Conservation (phyloP, 2,113 vertebrate genomes). For the Epinephelus fuscoguttatus region DNA sequence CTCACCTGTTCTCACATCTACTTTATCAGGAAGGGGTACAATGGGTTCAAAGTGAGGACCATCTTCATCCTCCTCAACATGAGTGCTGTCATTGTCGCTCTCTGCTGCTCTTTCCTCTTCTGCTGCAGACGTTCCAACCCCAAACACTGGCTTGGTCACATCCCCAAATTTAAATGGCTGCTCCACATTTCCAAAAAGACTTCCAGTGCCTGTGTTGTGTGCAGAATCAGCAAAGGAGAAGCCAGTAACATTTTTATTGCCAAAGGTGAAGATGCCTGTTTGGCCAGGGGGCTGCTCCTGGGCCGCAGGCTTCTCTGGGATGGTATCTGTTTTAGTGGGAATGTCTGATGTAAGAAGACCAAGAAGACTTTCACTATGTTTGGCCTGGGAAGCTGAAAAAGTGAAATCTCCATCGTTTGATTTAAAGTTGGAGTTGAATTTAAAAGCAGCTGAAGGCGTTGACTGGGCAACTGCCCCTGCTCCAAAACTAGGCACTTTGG, state of each 20-base stretch:
- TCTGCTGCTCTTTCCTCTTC: constrained; percentile 84
- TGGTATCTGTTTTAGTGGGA: constrained; percentile 85
- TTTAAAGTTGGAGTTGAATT: constrained; percentile 98
- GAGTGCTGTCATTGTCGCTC: constrained; percentile 90
- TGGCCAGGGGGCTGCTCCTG: constrained; percentile 77
- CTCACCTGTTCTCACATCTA: constrained; percentile 97
- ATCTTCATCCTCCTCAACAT: constrained; percentile 93
- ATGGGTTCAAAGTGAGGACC: constrained; percentile 99
- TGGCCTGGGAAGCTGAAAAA: constrained; percentile 89
- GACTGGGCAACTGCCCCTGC: constrained; percentile 82
- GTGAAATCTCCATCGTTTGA: constrained; percentile 97
- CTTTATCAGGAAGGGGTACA: constrained; percentile 96
- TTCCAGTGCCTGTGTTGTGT: constrained; percentile 77
- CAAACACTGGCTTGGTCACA: constrained; percentile 80
- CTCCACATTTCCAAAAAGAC: constrained; percentile 84
- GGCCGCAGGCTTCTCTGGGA: constrained; percentile 74
- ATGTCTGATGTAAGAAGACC: constrained; percentile 93
- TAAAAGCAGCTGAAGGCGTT: constrained; percentile 88
- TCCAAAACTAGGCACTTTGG: constrained; percentile 85
- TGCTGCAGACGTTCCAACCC: constrained; percentile 55
- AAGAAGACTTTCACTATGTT: constrained; percentile 91
- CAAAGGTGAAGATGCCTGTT: constrained; percentile 87
- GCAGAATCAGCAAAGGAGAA: constrained; percentile 84
- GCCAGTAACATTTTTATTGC: constrained; percentile 82
- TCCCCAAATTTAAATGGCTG: constrained; percentile 86